These are phyloP conservation scores for Zaprionus nigranus DNA, from an alignment of 1,140 invertebrate species.

Conservation along the genomic window DNA sequence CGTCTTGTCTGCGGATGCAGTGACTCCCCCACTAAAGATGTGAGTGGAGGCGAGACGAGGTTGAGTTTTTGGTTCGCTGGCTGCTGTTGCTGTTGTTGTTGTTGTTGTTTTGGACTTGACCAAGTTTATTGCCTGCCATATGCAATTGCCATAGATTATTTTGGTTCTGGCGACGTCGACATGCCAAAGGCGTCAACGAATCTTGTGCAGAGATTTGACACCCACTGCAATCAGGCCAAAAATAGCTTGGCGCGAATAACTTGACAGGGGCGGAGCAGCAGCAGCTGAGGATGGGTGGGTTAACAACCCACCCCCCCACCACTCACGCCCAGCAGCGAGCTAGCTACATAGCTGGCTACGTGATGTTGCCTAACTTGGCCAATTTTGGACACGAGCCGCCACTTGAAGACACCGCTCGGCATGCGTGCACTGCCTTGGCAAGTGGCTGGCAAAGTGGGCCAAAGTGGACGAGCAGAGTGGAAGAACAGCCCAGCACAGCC, in stretches of 20 bases:
- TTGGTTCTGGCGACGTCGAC: conserved; percentile 51
- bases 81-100: conserved; percentile 48
- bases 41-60: conserved; percentile 1
- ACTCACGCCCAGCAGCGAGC: not conserved
- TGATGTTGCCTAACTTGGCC: conserved; percentile 71
- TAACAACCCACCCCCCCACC: no score
- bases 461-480: not conserved
- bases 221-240: conserved; percentile 44
- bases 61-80: not conserved
- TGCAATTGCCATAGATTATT: conserved; percentile 79
- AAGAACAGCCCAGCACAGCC: conserved; percentile 1
- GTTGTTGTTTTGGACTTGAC: conserved; percentile 71
- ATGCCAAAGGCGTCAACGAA: conserved; percentile 62
- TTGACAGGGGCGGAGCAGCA: not conserved
- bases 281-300: not conserved
- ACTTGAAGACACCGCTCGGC: conserved; percentile 32
- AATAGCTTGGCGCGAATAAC: conserved; percentile 22
- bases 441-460: conserved; percentile 33
- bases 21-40: not conserved
- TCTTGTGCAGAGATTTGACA: conserved; percentile 49
- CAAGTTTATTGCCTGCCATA: conserved; percentile 80
- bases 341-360: conserved; percentile 58
- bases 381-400: conserved; percentile 62
- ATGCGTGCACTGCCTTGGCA: conserved; percentile 24
- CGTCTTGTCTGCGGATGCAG: conserved; percentile 4